phyloP scores from a whole-genome alignment of 2,888 invertebrate species.

The Sturmia bella region DNA sequence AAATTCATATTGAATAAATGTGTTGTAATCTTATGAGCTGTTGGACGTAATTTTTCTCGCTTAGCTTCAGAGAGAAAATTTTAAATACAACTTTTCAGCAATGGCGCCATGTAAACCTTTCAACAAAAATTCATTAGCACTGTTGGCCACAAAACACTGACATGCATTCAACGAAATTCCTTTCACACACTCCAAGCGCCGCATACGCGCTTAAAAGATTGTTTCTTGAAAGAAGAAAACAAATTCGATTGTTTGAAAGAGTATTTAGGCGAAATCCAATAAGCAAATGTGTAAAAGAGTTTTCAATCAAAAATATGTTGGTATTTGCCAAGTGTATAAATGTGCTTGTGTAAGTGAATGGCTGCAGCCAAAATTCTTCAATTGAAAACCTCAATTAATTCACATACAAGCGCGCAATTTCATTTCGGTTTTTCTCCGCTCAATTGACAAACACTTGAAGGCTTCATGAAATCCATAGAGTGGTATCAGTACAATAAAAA shows the following conservation, averaged over 20 bases:
- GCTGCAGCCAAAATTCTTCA: slow-evolving; percentile 26
- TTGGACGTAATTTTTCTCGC: too few relatives aligned
- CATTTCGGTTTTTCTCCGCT: neutral
- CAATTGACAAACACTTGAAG: neutral
- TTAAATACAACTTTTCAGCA: too few relatives aligned
- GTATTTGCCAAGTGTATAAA: neutral
- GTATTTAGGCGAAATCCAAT: slow-evolving; percentile 7
- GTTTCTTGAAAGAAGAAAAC: slow-evolving; percentile 18
- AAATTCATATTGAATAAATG: too few relatives aligned
- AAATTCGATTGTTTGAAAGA: slow-evolving; percentile 20
- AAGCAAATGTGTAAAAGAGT: slow-evolving; percentile 8
- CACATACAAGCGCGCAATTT: slow-evolving; percentile 39
- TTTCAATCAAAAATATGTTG: neutral
- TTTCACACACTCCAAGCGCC: neutral
- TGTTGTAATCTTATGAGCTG: too few relatives aligned
- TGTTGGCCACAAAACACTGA: slow-evolving; percentile 24
- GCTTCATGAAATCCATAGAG: neutral
- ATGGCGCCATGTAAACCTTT: neutral
- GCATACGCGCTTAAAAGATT: neutral
- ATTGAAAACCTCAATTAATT: slow-evolving; percentile 42
- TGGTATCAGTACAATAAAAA: too few relatives aligned
- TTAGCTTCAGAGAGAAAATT: too few relatives aligned
- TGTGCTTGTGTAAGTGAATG: neutral
- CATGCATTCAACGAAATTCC: slow-evolving; percentile 14
- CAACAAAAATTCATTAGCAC: slow-evolving; percentile 44